phyloP scores from a whole-genome alignment of 2,888 invertebrate species.

The Tetragnatha montana region DNA sequence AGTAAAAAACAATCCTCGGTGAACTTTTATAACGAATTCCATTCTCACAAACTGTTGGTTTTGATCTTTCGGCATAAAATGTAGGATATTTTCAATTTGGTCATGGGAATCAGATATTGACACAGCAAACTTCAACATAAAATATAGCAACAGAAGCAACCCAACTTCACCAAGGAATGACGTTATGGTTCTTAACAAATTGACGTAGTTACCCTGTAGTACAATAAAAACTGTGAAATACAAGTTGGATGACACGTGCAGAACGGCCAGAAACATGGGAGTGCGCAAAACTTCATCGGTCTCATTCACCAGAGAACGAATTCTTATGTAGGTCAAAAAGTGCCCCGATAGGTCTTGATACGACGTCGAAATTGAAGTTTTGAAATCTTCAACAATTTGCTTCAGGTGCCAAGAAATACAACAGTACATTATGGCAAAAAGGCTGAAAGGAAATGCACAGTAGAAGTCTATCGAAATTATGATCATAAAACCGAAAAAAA shows the following conservation, averaged over 20 bases:
- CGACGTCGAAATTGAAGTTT: not conserved
- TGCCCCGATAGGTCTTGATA: not conserved
- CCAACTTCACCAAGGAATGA: not conserved
- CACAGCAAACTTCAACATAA: slow-evolving; percentile 4
- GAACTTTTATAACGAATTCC: not conserved
- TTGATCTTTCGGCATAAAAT: not conserved
- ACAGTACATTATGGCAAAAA: not conserved
- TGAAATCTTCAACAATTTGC: not conserved
- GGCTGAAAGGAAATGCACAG: not conserved
- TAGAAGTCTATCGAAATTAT: not conserved
- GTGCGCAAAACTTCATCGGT: not conserved
- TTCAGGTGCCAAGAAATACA: slow-evolving; percentile 1
- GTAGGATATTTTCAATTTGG: not conserved
- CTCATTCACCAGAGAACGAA: not conserved
- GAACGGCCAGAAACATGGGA: not conserved
- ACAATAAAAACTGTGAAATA: not conserved
- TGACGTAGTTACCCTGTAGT: not conserved
- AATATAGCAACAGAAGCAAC: not conserved
- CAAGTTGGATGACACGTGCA: not conserved
- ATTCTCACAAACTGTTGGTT: not conserved
- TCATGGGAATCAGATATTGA: not conserved
- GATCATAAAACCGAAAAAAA: not conserved
- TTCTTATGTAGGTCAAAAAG: not conserved
- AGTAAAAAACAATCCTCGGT: not conserved
- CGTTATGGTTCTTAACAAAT: not conserved